Evolutionary conservation across 2,888 invertebrate species (phyloP).

Genomic region (Microdon myrmicae): DNA sequence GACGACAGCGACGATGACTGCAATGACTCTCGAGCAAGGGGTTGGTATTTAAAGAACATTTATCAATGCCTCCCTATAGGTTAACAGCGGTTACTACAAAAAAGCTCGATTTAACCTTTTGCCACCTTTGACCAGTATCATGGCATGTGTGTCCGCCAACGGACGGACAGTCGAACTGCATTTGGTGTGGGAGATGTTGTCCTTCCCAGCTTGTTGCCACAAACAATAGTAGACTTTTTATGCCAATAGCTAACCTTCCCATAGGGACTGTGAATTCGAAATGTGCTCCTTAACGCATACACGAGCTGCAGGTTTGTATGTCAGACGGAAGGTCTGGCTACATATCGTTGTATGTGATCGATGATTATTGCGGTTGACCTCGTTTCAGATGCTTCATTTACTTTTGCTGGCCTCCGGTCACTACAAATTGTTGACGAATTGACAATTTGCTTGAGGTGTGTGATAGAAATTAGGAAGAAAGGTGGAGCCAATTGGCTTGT

Average conservation of each 20-base stretch:
- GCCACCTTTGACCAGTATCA: constrained; percentile 37
- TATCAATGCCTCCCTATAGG: constrained; percentile 53
- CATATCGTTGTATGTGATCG: constrained; percentile 32
- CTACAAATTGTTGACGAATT: constrained; percentile 4
- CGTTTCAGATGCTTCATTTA: constrained; percentile 46
- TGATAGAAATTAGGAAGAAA: too few relatives aligned
- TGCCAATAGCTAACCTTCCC: constrained; percentile 30
- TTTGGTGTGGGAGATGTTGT: constrained; percentile 22
- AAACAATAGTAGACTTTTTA: constrained; percentile 37
- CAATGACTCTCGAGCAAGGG: constrained; percentile 20
- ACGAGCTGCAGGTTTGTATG: too few relatives aligned
- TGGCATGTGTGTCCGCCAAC: constrained; percentile 17
- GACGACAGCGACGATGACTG: constrained; percentile 14
- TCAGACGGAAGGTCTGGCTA: too few relatives aligned
- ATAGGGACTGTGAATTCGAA: constrained; percentile 25
- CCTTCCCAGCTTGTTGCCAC: constrained; percentile 17
- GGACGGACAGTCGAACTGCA: too few relatives aligned
- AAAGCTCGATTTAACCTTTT: constrained; percentile 52
- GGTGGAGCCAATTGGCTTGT: too few relatives aligned
- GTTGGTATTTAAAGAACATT: constrained; percentile 52
- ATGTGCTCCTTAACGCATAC: constrained; percentile 23
- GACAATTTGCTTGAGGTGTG: too few relatives aligned
- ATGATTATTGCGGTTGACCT: constrained; percentile 51
- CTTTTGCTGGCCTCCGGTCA: constrained; percentile 9
- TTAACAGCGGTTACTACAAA: constrained; percentile 45